These are phyloP conservation scores for Bucco capensis DNA, from an alignment of 2,113 vertebrate species.

Conservation along the genomic window DNA sequence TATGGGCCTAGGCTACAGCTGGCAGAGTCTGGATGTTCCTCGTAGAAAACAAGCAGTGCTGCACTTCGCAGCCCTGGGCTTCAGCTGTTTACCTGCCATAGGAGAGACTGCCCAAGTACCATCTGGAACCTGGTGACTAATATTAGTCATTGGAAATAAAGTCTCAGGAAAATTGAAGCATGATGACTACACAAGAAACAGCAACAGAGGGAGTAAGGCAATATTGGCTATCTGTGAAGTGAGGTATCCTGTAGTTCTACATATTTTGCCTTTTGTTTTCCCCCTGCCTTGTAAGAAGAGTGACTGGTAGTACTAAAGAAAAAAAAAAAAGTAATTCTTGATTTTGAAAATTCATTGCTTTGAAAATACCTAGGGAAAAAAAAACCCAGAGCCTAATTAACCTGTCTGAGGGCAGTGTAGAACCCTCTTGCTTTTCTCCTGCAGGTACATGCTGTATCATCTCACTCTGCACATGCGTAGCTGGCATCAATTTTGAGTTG, in stretches of 20 bases:
- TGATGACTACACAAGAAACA: not conserved
- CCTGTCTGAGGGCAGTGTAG: not conserved
- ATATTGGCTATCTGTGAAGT: not conserved
- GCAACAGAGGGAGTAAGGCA: not conserved
- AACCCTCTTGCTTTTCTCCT: constrained; percentile 33
- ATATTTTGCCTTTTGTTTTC: not conserved
- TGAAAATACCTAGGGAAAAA: not conserved
- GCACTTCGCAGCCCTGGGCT: not conserved
- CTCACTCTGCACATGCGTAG: constrained; percentile 92
- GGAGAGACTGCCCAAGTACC: not conserved
- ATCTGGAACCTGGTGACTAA: not conserved
- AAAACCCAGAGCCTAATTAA: not conserved
- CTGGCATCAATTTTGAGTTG: constrained; percentile 93
- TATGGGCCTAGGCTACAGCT: not conserved
- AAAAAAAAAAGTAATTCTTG: not conserved
- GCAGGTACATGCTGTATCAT: constrained; percentile 94
- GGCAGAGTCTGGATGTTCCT: not conserved
- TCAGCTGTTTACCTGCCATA: not conserved
- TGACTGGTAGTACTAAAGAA: not conserved
- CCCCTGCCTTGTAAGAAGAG: not conserved
- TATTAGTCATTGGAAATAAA: not conserved
- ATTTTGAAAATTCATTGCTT: not conserved
- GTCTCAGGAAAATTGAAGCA: not conserved
- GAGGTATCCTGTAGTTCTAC: not conserved
- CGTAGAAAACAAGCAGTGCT: not conserved